These are phyloP conservation scores for Enteromius paludinosus DNA, from an alignment of 2,797 vertebrate genomes.

Conservation along the genomic window DNA sequence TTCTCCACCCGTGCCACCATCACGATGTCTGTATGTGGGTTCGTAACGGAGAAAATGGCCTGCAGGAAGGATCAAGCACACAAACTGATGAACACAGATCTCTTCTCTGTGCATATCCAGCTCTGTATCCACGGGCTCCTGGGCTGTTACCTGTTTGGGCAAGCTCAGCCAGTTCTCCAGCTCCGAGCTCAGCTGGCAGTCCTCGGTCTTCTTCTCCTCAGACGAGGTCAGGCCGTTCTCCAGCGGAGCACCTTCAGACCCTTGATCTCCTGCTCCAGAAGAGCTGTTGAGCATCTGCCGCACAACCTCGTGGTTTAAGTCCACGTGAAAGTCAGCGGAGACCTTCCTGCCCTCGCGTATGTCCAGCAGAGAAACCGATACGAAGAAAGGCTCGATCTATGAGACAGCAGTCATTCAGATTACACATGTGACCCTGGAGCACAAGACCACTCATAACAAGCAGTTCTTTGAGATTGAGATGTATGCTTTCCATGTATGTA, in stretches of 20 bases:
- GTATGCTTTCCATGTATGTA: too few species aligned
- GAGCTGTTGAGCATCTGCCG: slow-evolving; percentile 76
- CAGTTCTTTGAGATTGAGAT: too few species aligned
- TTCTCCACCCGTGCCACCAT: slow-evolving; percentile 96
- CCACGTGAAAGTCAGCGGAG: slow-evolving; percentile 95
- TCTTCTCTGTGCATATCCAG: slow-evolving; percentile 15
- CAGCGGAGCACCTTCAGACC: slow-evolving; percentile 63
- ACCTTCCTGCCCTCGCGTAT: slow-evolving; percentile 90
- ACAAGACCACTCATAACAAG: too few species aligned
- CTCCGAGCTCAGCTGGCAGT: slow-evolving; percentile 83
- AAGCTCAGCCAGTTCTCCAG: slow-evolving; percentile 91
- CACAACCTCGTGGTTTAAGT: slow-evolving; percentile 87
- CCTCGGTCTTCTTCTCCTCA: slow-evolving; percentile 81
- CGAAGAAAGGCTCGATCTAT: slow-evolving; percentile 95
- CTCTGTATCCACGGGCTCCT: neutral
- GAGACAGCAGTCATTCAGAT: neutral
- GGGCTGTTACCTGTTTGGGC: slow-evolving; percentile 87
- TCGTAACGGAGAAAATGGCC: slow-evolving; percentile 95
- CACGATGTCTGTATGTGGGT: slow-evolving; percentile 94
- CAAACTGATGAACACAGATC: neutral
- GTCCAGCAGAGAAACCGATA: slow-evolving; percentile 90
- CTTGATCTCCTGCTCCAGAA: slow-evolving; percentile 64
- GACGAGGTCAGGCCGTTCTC: slow-evolving; percentile 83
- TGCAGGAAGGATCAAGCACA: slow-evolving; percentile 60
- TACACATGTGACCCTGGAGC: too few species aligned